Conservation (phyloP, 2,113 vertebrate species). For the Ia io region DNA sequence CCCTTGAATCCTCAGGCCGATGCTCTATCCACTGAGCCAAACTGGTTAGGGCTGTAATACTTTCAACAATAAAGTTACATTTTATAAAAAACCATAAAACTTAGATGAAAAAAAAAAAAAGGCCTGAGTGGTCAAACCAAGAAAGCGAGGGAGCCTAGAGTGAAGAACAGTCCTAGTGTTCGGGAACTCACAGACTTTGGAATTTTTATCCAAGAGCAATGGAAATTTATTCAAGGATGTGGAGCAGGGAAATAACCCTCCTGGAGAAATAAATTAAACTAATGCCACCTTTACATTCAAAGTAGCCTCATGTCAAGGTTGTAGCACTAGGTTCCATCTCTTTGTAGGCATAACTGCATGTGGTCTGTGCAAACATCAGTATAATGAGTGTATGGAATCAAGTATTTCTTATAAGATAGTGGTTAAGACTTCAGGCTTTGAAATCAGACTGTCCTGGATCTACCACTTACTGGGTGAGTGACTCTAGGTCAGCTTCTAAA, state of each 20-base stretch:
- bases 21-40: no score
- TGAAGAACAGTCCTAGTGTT: neutral
- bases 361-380: neutral
- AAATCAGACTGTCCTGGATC: neutral
- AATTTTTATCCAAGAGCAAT: neutral
- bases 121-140: neutral
- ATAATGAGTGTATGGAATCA: neutral
- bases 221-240: neutral
- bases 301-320: neutral
- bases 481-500: slow-evolving; percentile 9
- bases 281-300: neutral
- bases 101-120: neutral
- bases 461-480: neutral
- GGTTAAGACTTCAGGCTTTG: slow-evolving; percentile 10
- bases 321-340: neutral
- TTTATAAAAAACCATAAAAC: no score
- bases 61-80: no score
- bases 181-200: neutral
- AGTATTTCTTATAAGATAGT: neutral
- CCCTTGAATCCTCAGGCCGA: no score
- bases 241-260: neutral
- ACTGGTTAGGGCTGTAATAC: no score
- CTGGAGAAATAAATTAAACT: neutral
- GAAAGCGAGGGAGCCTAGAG: neutral
- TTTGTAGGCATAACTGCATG: neutral